Conservation (phyloP, 2,888 invertebrate genomes). For the Drosophila incognita region DNA sequence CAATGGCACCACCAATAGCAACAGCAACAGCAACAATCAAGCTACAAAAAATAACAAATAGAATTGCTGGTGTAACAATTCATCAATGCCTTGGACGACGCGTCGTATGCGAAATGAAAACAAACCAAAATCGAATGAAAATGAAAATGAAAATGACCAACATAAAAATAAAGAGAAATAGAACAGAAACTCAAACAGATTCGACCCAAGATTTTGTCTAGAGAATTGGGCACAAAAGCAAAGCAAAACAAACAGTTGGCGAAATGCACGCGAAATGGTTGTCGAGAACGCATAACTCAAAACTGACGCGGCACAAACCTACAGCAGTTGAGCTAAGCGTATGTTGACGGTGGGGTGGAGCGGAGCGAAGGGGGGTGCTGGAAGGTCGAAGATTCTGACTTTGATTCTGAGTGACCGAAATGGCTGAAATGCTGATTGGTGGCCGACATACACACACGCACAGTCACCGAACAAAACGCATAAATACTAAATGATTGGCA, state of each 20-base stretch:
- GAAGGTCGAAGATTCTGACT: slow-evolving; percentile 8
- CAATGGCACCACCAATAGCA: slow-evolving; percentile 15
- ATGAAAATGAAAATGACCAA: slow-evolving; percentile 12
- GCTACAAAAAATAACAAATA: neutral
- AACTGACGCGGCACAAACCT: slow-evolving; percentile 11
- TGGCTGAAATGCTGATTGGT: slow-evolving; percentile 44
- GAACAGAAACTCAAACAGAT: neutral
- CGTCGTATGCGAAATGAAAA: slow-evolving; percentile 72
- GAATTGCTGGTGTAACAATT: slow-evolving; percentile 70
- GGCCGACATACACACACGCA: slow-evolving; percentile 10
- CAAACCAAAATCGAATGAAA: slow-evolving; percentile 11
- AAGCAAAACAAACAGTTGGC: slow-evolving; percentile 1
- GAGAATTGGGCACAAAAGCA: neutral
- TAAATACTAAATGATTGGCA: slow-evolving; percentile 78
- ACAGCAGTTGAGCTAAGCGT: slow-evolving; percentile 9
- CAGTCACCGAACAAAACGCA: slow-evolving; percentile 64
- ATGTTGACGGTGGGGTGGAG: neutral
- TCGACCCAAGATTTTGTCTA: neutral
- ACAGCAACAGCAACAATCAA: slow-evolving; percentile 4
- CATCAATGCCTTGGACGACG: slow-evolving; percentile 66
- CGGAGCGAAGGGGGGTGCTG: neutral
- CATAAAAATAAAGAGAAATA: neutral
- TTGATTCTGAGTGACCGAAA: slow-evolving; percentile 38
- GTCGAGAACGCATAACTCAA: slow-evolving; percentile 8
- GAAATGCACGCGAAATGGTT: slow-evolving; percentile 16